phyloP scores from a whole-genome alignment of 2,113 vertebrate species.

The Narcine bancroftii region DNA sequence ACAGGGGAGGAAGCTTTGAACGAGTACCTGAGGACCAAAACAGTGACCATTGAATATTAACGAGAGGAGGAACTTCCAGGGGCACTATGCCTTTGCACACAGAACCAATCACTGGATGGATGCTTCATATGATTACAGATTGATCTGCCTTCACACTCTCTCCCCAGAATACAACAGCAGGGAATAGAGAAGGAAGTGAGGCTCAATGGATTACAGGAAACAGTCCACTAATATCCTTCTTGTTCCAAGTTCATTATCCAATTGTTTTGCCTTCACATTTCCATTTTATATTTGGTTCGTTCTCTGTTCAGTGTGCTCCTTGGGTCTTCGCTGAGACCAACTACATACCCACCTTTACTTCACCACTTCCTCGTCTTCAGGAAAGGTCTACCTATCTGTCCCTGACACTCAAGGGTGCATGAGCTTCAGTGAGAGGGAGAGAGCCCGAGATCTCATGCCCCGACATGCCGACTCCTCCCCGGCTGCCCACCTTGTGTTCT shows the following conservation, averaged over 20 bases:
- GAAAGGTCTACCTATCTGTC: too few species aligned
- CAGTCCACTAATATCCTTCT: neutral
- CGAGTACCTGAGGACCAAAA: conserved; percentile 76
- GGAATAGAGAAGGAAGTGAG: too few species aligned
- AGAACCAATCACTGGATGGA: neutral
- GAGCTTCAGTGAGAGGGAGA: neutral
- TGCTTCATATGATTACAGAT: neutral
- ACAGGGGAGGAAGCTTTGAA: conserved; percentile 78
- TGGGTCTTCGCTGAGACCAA: too few species aligned
- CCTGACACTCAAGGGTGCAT: neutral
- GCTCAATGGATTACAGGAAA: too few species aligned
- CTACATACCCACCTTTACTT: neutral
- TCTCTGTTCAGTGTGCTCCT: too few species aligned
- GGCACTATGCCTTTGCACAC: neutral
- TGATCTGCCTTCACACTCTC: too few species aligned
- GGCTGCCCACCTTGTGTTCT: neutral
- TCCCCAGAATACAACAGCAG: too few species aligned
- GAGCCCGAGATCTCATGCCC: neutral
- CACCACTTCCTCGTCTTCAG: neutral
- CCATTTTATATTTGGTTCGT: neutral
- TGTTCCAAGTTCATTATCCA: neutral
- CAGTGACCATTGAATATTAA: conserved; percentile 75
- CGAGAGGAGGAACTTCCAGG: neutral
- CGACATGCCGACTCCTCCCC: too few species aligned
- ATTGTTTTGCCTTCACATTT: neutral